Evolutionary conservation across 2,797 vertebrate genomes (phyloP), one percentile per base, ranked within the genome.

Genomic region (Hoplostethus mediterraneus): DNA sequence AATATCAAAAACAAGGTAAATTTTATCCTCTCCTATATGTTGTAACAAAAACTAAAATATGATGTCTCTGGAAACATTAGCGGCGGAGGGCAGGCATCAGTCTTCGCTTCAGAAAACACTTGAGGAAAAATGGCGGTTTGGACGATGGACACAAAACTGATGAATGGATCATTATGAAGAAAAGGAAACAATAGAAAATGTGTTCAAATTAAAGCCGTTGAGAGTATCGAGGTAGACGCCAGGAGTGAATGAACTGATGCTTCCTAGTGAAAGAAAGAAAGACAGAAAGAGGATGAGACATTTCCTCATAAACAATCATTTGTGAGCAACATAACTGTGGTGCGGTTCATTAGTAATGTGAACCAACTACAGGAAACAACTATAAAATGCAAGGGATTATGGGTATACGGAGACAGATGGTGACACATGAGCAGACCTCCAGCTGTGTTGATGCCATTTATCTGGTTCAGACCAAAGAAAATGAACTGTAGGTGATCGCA

Each of bases 221-320:
- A 52, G 62, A 75, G 63, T 64, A 7, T n/a, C 52, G 71, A 87
- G 75, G 74, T 69, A 63, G 65, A 73, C 31, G 42, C 71, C 61
- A 72, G 55, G 8, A 54, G 49, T 16, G 56, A 63, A 47, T 14
- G 67, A 62, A 36, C 33, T 36, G 56, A 52, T 33, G 61, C 8
- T 25, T 66, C 80, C 84, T 89, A 8, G 11, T 69, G 16, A 51
- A 16, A 40, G n/a, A 48, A 67, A 0, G 30, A 60, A 74, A 53
- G n/a, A 62, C 1, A 52, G n/a, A 49, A 47, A 17, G 13, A 77
- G 61, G 12, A n/a, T 40, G 33, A 36, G 4, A 3, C 33, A 33
- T 33, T 33, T 33, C 4, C 33, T 33, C 33, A 33, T 33, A 33
- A 33, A 25, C 10, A 52, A 25, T 25, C 7, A 52, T 47, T 33